These are phyloP conservation scores for Podarcis siculus DNA, from an alignment of 2,797 vertebrate species.

Conservation along the genomic window DNA sequence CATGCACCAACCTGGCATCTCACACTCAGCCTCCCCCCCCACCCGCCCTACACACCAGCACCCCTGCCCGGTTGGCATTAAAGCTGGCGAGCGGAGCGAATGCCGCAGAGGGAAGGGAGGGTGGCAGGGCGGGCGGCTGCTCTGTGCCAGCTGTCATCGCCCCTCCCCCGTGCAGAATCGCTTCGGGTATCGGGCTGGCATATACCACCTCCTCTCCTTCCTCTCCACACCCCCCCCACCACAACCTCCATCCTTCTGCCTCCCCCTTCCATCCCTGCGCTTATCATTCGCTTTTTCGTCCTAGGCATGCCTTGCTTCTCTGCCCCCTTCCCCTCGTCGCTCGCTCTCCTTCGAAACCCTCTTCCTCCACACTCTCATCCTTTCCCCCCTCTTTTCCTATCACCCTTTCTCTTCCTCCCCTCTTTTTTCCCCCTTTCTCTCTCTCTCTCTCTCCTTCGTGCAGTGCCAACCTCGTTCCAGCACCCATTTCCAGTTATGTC, in stretches of 20 bases:
- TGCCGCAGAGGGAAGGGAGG: slow-evolving; percentile 32
- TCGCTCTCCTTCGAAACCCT: neutral
- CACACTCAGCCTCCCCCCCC: neutral
- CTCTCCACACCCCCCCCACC: slow-evolving; percentile 6
- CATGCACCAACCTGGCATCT: slow-evolving; percentile 41
- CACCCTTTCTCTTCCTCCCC: neutral
- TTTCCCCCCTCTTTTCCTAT: slow-evolving; percentile 15
- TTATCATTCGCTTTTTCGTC: neutral
- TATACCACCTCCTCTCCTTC: slow-evolving; percentile 39
- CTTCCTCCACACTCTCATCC: slow-evolving; percentile 26
- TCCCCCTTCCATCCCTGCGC: neutral
- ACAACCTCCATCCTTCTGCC: slow-evolving; percentile 16
- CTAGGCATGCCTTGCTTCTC: slow-evolving; percentile 35
- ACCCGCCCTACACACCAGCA: neutral
- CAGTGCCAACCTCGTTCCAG: slow-evolving; percentile 49
- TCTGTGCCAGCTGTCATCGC: slow-evolving; percentile 42
- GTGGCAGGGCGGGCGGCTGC: slow-evolving; percentile 38
- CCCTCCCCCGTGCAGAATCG: slow-evolving; percentile 37
- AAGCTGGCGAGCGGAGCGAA: slow-evolving; percentile 23
- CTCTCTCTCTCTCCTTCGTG: neutral
- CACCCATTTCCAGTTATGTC: slow-evolving; percentile 53
- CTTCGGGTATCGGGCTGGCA: slow-evolving; percentile 35
- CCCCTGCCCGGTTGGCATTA: slow-evolving; percentile 20
- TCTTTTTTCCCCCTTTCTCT: neutral
- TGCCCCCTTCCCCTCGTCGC: neutral